Conservation (phyloP, 2,797 vertebrate species). For the Sorex maritimensis region DNA sequence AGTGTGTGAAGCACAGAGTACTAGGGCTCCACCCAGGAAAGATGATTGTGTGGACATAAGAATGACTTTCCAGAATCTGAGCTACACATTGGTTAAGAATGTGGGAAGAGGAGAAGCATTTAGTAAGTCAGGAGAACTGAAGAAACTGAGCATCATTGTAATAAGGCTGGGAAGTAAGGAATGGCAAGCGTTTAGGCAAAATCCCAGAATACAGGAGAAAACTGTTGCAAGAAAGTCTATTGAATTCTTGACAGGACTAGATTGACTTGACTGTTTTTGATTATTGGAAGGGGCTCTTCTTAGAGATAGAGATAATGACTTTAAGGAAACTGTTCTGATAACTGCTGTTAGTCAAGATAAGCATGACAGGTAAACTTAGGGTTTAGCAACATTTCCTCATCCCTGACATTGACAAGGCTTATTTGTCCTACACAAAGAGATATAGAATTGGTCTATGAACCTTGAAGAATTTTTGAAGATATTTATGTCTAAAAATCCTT, state of each 20-base stretch:
- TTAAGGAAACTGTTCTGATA: background rate
- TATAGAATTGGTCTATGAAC: background rate
- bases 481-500: no score
- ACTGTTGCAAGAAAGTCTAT: background rate
- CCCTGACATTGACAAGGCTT: background rate
- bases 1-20: no score
- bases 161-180: no score
- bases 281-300: background rate
- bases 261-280: background rate
- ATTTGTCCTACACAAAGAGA: background rate
- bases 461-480: background rate
- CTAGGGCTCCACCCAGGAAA: no score
- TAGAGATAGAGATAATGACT: background rate
- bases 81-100: no score
- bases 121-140: no score
- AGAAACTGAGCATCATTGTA: no score
- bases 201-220: background rate
- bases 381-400: background rate
- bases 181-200: background rate
- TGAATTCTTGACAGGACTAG: background rate
- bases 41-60: no score
- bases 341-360: constrained; percentile 18
- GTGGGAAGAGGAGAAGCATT: no score
- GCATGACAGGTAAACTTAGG: background rate
- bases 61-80: no score